Conservation (phyloP, 2,797 vertebrate species). For the Micromesistius poutassou region DNA sequence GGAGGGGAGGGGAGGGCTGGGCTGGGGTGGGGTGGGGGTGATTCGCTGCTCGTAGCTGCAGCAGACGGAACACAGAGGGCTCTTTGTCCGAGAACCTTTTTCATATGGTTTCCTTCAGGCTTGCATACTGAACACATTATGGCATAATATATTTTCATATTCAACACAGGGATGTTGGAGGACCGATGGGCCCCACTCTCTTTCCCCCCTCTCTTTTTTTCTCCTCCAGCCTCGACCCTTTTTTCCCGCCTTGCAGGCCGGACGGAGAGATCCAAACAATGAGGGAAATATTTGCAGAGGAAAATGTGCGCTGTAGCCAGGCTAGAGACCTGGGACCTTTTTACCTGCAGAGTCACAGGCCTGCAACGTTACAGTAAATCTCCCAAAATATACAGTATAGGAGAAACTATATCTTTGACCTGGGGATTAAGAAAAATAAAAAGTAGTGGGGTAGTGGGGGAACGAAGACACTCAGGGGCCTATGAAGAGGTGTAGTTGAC, state of each 20-base stretch:
- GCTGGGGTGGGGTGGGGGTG: slow-evolving; percentile 50
- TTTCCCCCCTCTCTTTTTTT: slow-evolving; percentile 2
- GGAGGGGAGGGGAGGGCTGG: slow-evolving; percentile 15
- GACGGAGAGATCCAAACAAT: slow-evolving; percentile 47
- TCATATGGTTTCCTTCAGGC: slow-evolving; percentile 84
- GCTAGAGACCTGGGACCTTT: neutral
- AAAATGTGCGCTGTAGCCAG: neutral
- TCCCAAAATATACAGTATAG: slow-evolving; percentile 22
- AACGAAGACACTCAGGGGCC: slow-evolving; percentile 22
- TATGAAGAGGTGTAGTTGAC: slow-evolving; percentile 21
- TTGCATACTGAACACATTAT: slow-evolving; percentile 84
- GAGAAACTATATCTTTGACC: slow-evolving; percentile 36
- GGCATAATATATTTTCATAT: slow-evolving; percentile 82
- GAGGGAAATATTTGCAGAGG: slow-evolving; percentile 33
- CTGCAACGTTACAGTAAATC: neutral
- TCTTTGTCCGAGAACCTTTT: slow-evolving; percentile 80
- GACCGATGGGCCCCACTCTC: slow-evolving; percentile 50
- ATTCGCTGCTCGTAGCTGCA: slow-evolving; percentile 43
- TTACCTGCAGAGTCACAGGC: neutral
- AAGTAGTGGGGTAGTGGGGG: neutral
- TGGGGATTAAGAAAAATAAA: slow-evolving; percentile 22
- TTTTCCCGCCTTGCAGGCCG: slow-evolving; percentile 47
- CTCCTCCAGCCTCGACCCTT: slow-evolving; percentile 32
- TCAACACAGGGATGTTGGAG: slow-evolving; percentile 65
- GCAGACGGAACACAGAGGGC: slow-evolving; percentile 77